Evolutionary conservation across 2,797 vertebrate genomes (phyloP).

Genomic region (Echeneis naucrates): DNA sequence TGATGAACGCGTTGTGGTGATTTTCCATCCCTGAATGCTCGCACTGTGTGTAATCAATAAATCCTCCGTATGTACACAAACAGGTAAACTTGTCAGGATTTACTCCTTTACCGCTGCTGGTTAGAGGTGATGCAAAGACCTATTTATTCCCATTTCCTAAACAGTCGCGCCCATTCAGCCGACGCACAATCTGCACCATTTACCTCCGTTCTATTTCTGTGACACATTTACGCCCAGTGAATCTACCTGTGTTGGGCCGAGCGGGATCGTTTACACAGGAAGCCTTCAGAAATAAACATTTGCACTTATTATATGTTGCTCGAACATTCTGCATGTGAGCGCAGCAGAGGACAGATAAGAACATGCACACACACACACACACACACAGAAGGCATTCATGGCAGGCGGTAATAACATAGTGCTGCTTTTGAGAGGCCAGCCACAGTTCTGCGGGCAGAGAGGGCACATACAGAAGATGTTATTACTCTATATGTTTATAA

Average conservation of each 20-base stretch:
- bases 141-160: conserved; percentile 58
- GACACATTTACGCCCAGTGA: conserved; percentile 42
- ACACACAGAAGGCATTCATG: conserved; percentile 63
- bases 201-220: conserved; percentile 72
- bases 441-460: conserved; percentile 58
- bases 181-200: conserved; percentile 62
- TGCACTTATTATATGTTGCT: conserved; percentile 48
- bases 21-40: conserved; percentile 21
- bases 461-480: conserved; percentile 63
- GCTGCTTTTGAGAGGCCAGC: conserved; percentile 61
- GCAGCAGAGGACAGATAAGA: conserved; percentile 40
- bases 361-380: not conserved
- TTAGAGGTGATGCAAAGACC: conserved; percentile 42
- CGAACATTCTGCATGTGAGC: conserved; percentile 15
- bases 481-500: conserved; percentile 76
- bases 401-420: conserved; percentile 61
- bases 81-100: conserved; percentile 36
- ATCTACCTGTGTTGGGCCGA: conserved; percentile 55
- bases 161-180: conserved; percentile 71
- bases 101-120: conserved; percentile 12
- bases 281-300: conserved; percentile 64
- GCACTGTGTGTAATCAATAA: conserved; percentile 38
- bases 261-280: conserved; percentile 58
- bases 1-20: not conserved
- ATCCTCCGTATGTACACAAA: conserved; percentile 36